These are phyloP conservation scores for Entelurus aequoreus DNA, from an alignment of 2,113 vertebrate genomes.

Conservation along the genomic window DNA sequence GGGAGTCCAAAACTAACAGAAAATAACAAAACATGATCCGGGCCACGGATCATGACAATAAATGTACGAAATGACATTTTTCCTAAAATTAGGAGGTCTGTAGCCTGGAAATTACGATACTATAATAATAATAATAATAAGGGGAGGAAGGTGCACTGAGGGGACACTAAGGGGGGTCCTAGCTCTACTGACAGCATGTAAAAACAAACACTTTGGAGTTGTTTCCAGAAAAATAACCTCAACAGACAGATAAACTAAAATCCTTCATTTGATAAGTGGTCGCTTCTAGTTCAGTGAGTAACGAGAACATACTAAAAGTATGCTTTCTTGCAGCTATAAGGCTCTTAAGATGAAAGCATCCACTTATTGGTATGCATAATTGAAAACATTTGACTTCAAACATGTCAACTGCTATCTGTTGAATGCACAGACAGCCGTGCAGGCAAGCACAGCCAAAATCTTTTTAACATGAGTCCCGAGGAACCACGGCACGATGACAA, in stretches of 20 bases:
- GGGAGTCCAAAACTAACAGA: too few relatives aligned
- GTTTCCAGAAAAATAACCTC: conserved; percentile 17
- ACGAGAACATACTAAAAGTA: conserved; percentile 31
- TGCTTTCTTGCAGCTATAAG: conserved; percentile 21
- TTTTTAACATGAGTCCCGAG: too few relatives aligned
- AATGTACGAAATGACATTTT: too few relatives aligned
- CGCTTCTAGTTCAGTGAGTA: conserved; percentile 33
- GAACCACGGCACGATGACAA: too few relatives aligned
- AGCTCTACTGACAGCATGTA: conserved; percentile 11
- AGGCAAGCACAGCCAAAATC: too few relatives aligned
- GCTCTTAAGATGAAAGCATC: conserved; percentile 56
- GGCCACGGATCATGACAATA: too few relatives aligned
- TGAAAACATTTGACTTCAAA: conserved; percentile 48
- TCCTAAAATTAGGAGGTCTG: too few relatives aligned
- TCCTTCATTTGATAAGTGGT: conserved; percentile 38
- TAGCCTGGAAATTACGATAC: too few relatives aligned
- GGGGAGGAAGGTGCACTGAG: too few relatives aligned
- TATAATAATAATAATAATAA: not conserved
- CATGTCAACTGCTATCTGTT: conserved; percentile 29
- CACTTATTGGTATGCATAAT: conserved; percentile 52
- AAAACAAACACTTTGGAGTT: conserved; percentile 5
- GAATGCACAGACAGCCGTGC: conserved; percentile 5
- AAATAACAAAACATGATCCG: too few relatives aligned
- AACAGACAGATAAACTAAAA: conserved; percentile 24
- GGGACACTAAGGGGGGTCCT: conserved; percentile 51